Evolutionary conservation across 2,888 invertebrate species (phyloP).

Genomic region (Sesia bembeciformis): DNA sequence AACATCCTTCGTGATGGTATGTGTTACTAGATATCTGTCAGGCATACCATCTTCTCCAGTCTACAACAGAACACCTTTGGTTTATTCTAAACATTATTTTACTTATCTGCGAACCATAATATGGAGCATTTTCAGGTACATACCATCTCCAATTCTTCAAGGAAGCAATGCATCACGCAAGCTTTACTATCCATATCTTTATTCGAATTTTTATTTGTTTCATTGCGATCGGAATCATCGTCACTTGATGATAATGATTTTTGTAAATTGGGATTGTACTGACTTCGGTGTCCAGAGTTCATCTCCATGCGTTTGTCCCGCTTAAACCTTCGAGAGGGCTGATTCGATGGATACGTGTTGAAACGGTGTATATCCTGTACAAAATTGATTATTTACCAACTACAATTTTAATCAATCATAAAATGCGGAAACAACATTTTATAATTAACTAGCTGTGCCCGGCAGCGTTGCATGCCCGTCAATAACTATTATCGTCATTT

Average conservation of each 20-base stretch:
- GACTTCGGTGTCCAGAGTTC: constrained; percentile 58
- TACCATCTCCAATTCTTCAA: constrained; percentile 81
- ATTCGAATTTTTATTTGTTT: constrained; percentile 31
- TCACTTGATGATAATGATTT: constrained; percentile 15
- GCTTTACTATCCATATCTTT: constrained; percentile 36
- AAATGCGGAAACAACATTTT: no score
- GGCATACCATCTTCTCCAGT: constrained; percentile 77
- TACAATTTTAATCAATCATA: no score
- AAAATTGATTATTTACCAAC: neutral
- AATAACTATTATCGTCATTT: no score
- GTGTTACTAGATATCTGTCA: constrained; percentile 76
- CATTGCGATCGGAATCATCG: constrained; percentile 33
- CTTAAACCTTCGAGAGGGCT: constrained; percentile 36
- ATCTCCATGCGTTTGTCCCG: constrained; percentile 39
- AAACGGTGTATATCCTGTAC: constrained; percentile 28
- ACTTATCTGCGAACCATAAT: neutral
- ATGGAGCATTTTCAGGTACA: constrained; percentile 10
- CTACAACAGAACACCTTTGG: constrained; percentile 30
- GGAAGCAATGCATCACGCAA: constrained; percentile 81
- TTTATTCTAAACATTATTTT: neutral
- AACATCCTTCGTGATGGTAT: constrained; percentile 76
- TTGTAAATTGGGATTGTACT: constrained; percentile 53
- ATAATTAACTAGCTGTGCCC: no score
- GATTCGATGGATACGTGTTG: constrained; percentile 28
- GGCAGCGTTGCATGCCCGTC: no score